Evolutionary conservation across 1,140 invertebrate species (phyloP), one percentile per base, ranked within the genome.

Genomic region (Micrasema minimum): DNA sequence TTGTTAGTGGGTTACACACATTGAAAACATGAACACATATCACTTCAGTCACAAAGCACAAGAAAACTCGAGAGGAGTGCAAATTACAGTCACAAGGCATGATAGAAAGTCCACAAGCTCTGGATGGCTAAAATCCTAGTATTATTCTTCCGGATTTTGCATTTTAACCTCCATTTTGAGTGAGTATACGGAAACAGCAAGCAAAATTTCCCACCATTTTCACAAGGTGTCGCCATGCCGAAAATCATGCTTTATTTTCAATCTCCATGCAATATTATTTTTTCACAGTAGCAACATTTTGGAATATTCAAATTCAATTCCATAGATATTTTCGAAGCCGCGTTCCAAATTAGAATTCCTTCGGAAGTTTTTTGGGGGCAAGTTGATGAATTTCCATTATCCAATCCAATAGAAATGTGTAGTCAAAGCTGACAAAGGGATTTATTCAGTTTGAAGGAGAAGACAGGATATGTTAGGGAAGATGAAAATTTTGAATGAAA

Each of bases 1-100:
- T 6, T 64, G 45, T 65, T 65, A 65, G 62, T 65, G 48, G 26
- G 62, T 64, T 64, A 62, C 37, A 62, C 57, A 62, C 57, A 62
- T 41, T 53, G 38, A 51, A 41, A 53, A 22, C n/a, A 55, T 38
- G 22, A 35, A 66, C 65, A 66, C 65, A 66, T 9, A 53, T 31
- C 65, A 66, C 45, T 41, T 51, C 18, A 1, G 11, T 43, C 57
- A 62, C 41, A 26, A n/a, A 62, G 57, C 57, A 62, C 57, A 23
- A 62, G 38, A 62, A 41, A 57, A 57, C 26, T 57, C 14, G 14
- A 57, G 22, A 51, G 22, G 22, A 18, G 53, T 37, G 53, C 53
- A 57, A 57, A 62, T 10, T 37, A 37, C 2, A 57, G 14, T 57
- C 53, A 62, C 57, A 62, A 45, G 53, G 35, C 26, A 23, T 51